A percentile compares a stretch with the other conserved stretches of the same genome.
phyloP scores from a whole-genome alignment of 2,797 vertebrate genomes.

The Sardinella longiceps region DNA sequence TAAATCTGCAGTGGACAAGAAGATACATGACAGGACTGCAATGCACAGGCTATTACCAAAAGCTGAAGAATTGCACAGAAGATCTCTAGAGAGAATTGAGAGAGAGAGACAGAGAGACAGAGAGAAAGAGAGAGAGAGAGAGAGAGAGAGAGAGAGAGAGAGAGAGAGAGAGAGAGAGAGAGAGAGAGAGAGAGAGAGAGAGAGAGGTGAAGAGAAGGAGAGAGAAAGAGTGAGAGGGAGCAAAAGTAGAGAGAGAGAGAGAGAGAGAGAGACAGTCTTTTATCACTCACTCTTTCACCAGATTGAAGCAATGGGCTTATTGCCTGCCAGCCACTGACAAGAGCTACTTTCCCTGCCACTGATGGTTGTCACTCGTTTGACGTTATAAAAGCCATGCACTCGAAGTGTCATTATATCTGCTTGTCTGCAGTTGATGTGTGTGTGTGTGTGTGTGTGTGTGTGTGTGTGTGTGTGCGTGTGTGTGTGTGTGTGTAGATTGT shows the following conservation, averaged over 20 bases:
- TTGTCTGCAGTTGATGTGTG: background rate
- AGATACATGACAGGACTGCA: background rate
- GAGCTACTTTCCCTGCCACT: background rate
- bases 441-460: constrained; percentile 3
- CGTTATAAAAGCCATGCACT: background rate
- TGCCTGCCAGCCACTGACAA: background rate
- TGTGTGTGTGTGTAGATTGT: constrained; percentile 70
- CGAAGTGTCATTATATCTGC: background rate
- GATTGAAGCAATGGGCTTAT: background rate
- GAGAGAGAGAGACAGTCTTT: background rate
- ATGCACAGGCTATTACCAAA: background rate
- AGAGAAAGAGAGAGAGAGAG: too few species aligned
- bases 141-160: too few species aligned
- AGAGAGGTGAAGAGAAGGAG: too few species aligned
- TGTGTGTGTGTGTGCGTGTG: background rate
- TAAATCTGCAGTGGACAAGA: background rate
- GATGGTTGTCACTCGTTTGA: background rate
- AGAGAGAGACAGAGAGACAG: too few species aligned
- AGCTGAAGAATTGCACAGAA: background rate
- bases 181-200: too few species aligned
- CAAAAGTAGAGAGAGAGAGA: too few species aligned
- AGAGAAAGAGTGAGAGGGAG: too few species aligned
- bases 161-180: too few species aligned
- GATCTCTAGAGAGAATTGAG: background rate
- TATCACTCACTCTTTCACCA: background rate